A percentile compares a stretch with the other conserved stretches of the same genome.
Evolutionary conservation across 2,888 invertebrate genomes (phyloP).

Genomic region (Lissocephala sabroskyi): DNA sequence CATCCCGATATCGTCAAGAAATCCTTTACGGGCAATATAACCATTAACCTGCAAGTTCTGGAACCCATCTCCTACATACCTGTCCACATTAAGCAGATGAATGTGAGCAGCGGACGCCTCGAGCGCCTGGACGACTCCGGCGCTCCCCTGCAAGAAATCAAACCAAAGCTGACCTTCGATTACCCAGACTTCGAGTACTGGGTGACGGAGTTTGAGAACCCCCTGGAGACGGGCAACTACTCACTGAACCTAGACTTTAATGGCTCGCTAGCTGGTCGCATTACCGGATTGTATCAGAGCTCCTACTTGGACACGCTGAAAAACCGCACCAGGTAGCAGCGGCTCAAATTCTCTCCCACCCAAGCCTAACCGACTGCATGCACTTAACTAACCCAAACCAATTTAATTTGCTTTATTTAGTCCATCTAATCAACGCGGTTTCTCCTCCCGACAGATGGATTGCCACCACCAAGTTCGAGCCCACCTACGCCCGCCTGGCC

Average conservation of each 20-base stretch:
- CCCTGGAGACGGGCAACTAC: constrained; percentile 72
- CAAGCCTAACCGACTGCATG: constrained; percentile 15
- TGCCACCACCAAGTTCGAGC: constrained; percentile 95
- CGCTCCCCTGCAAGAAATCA: constrained; percentile 35
- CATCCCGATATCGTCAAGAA: constrained; percentile 78
- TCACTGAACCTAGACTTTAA: constrained; percentile 77
- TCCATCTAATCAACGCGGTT: too few relatives aligned
- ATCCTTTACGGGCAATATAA: constrained; percentile 76
- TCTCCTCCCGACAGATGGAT: constrained; percentile 81
- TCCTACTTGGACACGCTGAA: constrained; percentile 73
- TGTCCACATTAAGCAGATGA: constrained; percentile 74
- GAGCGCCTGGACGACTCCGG: constrained; percentile 52
- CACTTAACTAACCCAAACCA: neutral
- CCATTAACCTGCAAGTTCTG: constrained; percentile 73
- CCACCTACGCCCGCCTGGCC: constrained; percentile 92
- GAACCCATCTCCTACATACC: constrained; percentile 72
- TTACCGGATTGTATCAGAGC: constrained; percentile 85
- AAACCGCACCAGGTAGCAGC: constrained; percentile 66
- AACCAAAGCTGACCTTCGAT: constrained; percentile 57
- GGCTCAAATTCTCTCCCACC: too few relatives aligned
- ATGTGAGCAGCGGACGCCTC: constrained; percentile 73
- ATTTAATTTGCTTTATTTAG: constrained; percentile 21
- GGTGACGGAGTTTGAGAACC: constrained; percentile 69
- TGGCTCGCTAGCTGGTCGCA: constrained; percentile 79
- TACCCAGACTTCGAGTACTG: constrained; percentile 69